A percentile compares a stretch with the other conserved stretches of the same genome.
Conservation (phyloP, 2,888 invertebrate genomes). For the Acronicta leporina region DNA sequence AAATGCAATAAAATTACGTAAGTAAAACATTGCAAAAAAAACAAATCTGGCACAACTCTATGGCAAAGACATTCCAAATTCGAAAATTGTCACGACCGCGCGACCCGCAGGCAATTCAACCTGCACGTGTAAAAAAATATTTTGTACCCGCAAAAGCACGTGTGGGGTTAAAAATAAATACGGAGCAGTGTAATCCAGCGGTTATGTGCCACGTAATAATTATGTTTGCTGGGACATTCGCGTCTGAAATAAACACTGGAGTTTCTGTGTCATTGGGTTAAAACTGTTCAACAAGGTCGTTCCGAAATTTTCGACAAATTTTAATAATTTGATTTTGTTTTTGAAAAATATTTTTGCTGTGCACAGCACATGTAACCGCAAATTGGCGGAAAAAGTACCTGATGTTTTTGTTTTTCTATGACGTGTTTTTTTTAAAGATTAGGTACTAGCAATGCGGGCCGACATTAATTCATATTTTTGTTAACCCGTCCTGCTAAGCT, state of each 20-base stretch:
- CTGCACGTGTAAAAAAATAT: conserved; percentile 16
- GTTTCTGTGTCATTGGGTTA: conserved; percentile 66
- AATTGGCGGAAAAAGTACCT: too few relatives aligned
- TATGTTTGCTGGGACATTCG: conserved; percentile 49
- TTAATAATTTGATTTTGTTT: conserved; percentile 4
- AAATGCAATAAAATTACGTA: too few relatives aligned
- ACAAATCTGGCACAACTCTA: neutral
- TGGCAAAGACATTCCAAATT: neutral
- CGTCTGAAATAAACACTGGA: conserved; percentile 60
- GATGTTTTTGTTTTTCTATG: too few relatives aligned
- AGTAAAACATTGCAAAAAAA: neutral
- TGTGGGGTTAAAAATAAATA: conserved; percentile 47
- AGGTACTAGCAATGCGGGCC: too few relatives aligned
- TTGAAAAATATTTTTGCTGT: too few relatives aligned
- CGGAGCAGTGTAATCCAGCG: conserved; percentile 29
- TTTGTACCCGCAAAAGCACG: conserved; percentile 22
- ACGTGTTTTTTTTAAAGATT: too few relatives aligned
- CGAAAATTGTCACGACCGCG: neutral
- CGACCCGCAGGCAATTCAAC: neutral
- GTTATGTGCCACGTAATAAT: conserved; percentile 47
- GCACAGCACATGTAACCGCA: neutral
- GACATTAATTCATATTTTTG: too few relatives aligned
- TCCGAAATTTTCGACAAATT: conserved; percentile 25
- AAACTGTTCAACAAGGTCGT: conserved; percentile 64
- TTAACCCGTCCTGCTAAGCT: too few relatives aligned